Conservation (phyloP, 2,113 vertebrate genomes). For the Rallus limicola region DNA sequence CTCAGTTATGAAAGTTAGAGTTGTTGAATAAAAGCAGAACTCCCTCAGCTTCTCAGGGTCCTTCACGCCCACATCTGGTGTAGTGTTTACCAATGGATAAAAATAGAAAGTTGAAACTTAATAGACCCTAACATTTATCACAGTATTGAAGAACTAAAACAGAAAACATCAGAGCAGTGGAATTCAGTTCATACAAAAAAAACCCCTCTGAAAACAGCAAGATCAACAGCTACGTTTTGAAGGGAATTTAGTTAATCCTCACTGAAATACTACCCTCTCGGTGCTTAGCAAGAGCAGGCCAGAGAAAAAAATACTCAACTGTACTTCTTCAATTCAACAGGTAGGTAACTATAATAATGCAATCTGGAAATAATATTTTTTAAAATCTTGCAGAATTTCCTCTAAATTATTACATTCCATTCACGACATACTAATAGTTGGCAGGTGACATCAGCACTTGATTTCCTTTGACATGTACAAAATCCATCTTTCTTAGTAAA, state of each 20-base stretch:
- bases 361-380: background rate
- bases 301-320: background rate
- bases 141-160: conserved; percentile 42
- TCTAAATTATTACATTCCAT: background rate
- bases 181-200: conserved; percentile 28
- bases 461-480: background rate
- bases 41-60: conserved; percentile 33
- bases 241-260: background rate
- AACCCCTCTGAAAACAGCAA: background rate
- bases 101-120: conserved; percentile 60
- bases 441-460: background rate
- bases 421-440: background rate
- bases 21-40: conserved; percentile 66
- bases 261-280: background rate
- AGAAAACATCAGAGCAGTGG: conserved; percentile 18
- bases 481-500: background rate
- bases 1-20: conserved; percentile 54
- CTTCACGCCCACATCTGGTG: conserved; percentile 44
- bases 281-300: background rate
- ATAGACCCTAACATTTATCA: conserved; percentile 45
- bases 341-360: background rate
- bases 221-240: background rate
- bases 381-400: background rate
- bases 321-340: background rate
- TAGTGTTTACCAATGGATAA: conserved; percentile 34